A percentile compares a stretch with the other conserved stretches of the same genome.
phyloP scores from a whole-genome alignment of 2,797 vertebrate genomes.

The Menidia menidia region DNA sequence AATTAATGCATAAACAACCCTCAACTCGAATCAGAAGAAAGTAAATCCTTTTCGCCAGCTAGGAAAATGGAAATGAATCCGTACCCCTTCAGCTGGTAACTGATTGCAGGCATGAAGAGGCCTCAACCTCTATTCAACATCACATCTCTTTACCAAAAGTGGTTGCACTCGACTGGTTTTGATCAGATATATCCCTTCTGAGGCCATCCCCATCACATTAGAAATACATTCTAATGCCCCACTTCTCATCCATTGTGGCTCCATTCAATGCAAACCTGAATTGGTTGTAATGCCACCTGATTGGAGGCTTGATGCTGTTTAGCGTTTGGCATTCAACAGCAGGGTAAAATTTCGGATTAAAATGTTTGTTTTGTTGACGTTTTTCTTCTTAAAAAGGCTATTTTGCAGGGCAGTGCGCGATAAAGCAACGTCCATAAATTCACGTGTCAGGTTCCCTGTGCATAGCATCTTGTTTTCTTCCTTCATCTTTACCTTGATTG shows the following conservation, averaged over 20 bases:
- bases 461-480: not conserved
- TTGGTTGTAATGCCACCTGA: conserved; percentile 56
- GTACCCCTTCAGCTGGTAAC: conserved; percentile 53
- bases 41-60: conserved; percentile 58
- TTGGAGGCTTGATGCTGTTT: conserved; percentile 51
- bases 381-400: not conserved
- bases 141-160: conserved; percentile 60
- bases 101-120: conserved; percentile 61
- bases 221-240: conserved; percentile 64
- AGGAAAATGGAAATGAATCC: conserved; percentile 53
- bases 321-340: conserved; percentile 20
- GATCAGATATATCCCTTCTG: conserved; percentile 72
- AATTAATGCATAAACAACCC: conserved; percentile 35
- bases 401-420: not conserved
- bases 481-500: not conserved
- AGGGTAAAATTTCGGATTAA: conserved; percentile 24
- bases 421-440: not conserved
- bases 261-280: conserved; percentile 60
- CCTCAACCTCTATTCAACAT: conserved; percentile 58
- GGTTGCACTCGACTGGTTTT: conserved; percentile 72
- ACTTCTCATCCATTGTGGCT: conserved; percentile 46
- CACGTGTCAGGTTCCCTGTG: conserved; percentile 3
- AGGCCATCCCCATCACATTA: conserved; percentile 72
- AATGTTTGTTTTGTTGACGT: conserved; percentile 14
- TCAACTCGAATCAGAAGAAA: conserved; percentile 33